phyloP scores from a whole-genome alignment of 2,797 vertebrate genomes.

The Chelon auratus region DNA sequence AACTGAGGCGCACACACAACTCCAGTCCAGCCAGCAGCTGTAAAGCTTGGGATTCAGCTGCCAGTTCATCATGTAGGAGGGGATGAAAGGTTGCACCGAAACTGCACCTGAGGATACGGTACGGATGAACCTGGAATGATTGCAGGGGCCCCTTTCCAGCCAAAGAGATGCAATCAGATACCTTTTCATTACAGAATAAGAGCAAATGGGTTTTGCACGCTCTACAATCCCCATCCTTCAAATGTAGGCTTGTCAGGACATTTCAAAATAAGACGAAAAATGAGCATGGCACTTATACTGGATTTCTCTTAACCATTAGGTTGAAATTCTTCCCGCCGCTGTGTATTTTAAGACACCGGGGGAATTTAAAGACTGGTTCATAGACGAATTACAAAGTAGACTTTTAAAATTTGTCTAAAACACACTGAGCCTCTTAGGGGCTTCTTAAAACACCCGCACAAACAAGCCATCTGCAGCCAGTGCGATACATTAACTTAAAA shows the following conservation, averaged over 20 bases:
- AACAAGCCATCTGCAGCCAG: conserved; percentile 33
- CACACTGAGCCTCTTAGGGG: conserved; percentile 44
- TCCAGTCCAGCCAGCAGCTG: conserved; percentile 38
- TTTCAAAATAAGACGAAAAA: conserved; percentile 37
- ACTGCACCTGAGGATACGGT: conserved; percentile 48
- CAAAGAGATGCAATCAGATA: conserved; percentile 10
- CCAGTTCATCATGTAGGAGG: conserved; percentile 27
- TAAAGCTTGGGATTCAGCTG: conserved; percentile 40
- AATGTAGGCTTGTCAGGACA: conserved; percentile 26
- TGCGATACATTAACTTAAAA: conserved; percentile 27
- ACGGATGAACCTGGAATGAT: conserved; percentile 10
- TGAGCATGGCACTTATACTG: conserved; percentile 21
- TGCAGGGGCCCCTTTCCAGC: not conserved
- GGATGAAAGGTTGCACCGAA: conserved; percentile 27
- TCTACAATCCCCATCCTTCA: conserved; percentile 35
- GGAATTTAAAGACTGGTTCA: conserved; percentile 35
- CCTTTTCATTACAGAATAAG: not conserved
- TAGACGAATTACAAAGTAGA: conserved; percentile 49
- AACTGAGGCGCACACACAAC: conserved; percentile 42
- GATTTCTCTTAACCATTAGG: conserved; percentile 16
- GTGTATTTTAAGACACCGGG: conserved; percentile 30
- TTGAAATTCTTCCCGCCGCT: conserved; percentile 10
- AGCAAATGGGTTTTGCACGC: not conserved
- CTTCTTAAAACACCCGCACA: conserved; percentile 49
- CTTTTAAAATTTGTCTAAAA: conserved; percentile 57